Percentiles rank a stretch among this genome's conserved stretches.
phyloP scores from a whole-genome alignment of 2,113 vertebrate genomes.

The Piaya cayana region DNA sequence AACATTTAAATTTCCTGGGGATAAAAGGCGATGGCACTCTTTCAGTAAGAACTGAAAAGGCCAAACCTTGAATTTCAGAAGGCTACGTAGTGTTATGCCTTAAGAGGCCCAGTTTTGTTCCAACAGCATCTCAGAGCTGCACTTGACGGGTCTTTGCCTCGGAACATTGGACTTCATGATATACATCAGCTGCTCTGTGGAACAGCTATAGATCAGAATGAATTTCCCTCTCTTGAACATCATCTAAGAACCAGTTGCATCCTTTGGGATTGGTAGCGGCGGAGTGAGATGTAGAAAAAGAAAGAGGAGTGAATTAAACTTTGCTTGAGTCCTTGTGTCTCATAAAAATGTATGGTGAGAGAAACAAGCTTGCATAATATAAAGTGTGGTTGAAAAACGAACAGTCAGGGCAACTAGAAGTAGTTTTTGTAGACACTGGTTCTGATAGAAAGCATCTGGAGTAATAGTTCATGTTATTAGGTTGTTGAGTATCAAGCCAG shows the following conservation, averaged over 20 bases:
- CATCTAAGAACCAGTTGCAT: neutral
- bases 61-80: neutral
- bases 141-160: neutral
- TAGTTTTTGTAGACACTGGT: neutral
- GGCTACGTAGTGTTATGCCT: neutral
- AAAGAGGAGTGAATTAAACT: neutral
- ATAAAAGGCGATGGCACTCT: neutral
- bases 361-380: neutral
- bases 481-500: neutral
- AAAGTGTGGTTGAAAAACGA: neutral
- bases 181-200: fast-evolving
- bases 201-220: neutral
- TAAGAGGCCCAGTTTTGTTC: neutral
- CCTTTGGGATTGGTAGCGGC: neutral
- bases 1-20: neutral
- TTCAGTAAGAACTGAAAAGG: neutral
- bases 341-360: neutral
- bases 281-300: neutral
- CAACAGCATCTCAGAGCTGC: neutral
- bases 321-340: neutral
- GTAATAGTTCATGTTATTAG: neutral
- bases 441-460: neutral
- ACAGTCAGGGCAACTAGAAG: neutral
- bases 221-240: neutral
- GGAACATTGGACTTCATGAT: neutral